A percentile compares a stretch with the other conserved stretches of the same genome.
Evolutionary conservation across 2,888 invertebrate species (phyloP).

Genomic region (Eremobia ochroleuca): DNA sequence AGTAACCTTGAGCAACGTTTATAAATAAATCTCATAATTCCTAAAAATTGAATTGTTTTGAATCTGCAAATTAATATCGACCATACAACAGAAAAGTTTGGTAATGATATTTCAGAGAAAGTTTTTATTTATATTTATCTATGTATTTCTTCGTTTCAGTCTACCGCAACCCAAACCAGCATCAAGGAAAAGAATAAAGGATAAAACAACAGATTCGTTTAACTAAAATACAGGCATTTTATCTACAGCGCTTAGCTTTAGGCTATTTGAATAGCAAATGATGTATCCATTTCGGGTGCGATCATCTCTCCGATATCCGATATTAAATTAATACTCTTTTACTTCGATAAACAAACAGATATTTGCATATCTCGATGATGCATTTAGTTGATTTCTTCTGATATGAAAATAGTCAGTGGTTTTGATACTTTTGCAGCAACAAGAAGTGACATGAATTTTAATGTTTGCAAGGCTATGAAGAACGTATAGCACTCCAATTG

Average conservation of each 20-base stretch:
- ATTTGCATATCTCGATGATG: slow-evolving; percentile 87
- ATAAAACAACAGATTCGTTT: slow-evolving; percentile 55
- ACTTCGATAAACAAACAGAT: slow-evolving; percentile 87
- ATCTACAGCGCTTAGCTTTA: slow-evolving; percentile 72
- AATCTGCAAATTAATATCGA: neutral
- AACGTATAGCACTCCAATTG: neutral
- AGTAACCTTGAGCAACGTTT: too few relatives aligned
- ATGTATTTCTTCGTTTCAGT: neutral
- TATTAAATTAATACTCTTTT: slow-evolving; percentile 86
- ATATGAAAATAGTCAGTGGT: slow-evolving; percentile 57
- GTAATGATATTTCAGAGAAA: neutral
- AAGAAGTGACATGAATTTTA: neutral
- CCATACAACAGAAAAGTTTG: neutral
- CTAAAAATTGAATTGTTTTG: too few relatives aligned
- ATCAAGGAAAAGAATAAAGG: slow-evolving; percentile 48
- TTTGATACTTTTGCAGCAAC: slow-evolving; percentile 75
- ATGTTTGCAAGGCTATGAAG: neutral
- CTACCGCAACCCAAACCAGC: slow-evolving; percentile 1
- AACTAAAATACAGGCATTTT: slow-evolving; percentile 63
- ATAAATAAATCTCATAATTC: neutral
- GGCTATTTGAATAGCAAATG: slow-evolving; percentile 89
- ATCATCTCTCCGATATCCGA: slow-evolving; percentile 84
- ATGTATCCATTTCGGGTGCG: slow-evolving; percentile 83
- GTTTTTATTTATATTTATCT: neutral
- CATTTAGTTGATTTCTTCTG: slow-evolving; percentile 75